Percentiles rank a stretch among this genome's conserved stretches.
These are phyloP conservation scores for Esox masquinongy DNA, from an alignment of 2,797 vertebrate genomes.

Conservation along the genomic window DNA sequence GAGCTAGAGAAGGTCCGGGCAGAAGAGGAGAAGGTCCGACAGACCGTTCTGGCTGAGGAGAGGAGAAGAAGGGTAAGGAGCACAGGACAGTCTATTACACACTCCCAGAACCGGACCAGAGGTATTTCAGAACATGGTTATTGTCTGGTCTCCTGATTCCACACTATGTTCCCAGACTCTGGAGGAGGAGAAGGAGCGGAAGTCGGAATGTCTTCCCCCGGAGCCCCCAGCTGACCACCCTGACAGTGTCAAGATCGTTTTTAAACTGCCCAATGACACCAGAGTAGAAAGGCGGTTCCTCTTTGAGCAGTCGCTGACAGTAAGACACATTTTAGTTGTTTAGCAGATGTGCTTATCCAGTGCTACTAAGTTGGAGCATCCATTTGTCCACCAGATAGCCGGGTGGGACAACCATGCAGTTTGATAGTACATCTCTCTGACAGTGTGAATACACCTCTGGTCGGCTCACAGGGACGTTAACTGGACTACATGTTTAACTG, in stretches of 20 bases:
- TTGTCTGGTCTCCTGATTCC: not conserved
- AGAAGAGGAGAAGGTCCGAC: constrained; percentile 90
- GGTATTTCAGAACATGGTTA: not conserved
- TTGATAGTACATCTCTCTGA: not conserved
- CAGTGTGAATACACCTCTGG: not conserved
- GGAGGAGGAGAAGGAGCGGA: constrained; percentile 96
- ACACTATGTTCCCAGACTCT: constrained; percentile 79
- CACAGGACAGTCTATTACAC: not conserved
- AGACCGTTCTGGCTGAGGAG: constrained; percentile 90
- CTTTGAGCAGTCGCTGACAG: constrained; percentile 92
- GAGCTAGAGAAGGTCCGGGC: constrained; percentile 88
- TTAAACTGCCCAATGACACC: constrained; percentile 96
- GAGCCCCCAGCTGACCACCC: constrained; percentile 93
- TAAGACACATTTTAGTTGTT: constrained; percentile 63
- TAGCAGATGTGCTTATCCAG: too few species aligned
- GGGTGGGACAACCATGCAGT: too few species aligned
- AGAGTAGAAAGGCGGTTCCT: constrained; percentile 96
- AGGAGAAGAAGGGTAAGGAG: constrained; percentile 83
- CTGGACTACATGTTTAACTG: not conserved
- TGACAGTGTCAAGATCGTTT: constrained; percentile 95
- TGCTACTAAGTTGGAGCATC: too few species aligned
- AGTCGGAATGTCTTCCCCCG: constrained; percentile 91
- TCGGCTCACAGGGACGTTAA: too few species aligned
- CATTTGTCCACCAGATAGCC: too few species aligned
- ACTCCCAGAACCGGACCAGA: not conserved